A percentile compares a stretch with the other conserved stretches of the same genome.
These are phyloP conservation scores for Ceyx cyanopectus DNA, from an alignment of 2,113 vertebrate species.

Conservation along the genomic window DNA sequence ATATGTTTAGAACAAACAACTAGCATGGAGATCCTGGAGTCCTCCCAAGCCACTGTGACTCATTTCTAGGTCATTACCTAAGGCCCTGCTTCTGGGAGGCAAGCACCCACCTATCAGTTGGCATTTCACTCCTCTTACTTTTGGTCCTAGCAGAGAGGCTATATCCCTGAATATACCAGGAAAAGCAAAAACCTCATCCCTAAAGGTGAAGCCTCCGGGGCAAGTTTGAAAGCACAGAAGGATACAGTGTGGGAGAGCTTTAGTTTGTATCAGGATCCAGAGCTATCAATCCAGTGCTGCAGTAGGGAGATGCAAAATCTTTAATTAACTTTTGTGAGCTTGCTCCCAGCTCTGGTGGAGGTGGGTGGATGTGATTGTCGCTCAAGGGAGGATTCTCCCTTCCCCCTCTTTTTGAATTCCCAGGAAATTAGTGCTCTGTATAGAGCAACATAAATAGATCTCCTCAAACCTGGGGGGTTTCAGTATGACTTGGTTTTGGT, in stretches of 20 bases:
- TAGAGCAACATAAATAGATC: conserved; percentile 40
- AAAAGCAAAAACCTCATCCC: not conserved
- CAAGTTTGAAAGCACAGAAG: not conserved
- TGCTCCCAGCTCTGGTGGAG: not conserved
- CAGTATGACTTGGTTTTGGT: not conserved
- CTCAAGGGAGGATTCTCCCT: conserved; percentile 26
- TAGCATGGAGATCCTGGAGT: not conserved
- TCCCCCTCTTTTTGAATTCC: conserved; percentile 60
- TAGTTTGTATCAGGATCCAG: conserved; percentile 39
- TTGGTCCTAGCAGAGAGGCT: not conserved
- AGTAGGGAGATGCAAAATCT: conserved; percentile 43
- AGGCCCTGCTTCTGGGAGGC: not conserved
- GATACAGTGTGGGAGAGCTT: not conserved
- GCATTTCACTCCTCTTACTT: not conserved
- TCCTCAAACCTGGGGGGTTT: conserved; percentile 13
- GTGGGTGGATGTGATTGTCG: conserved; percentile 39
- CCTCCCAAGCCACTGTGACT: not conserved
- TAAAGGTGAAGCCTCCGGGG: not conserved
- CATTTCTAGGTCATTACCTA: not conserved
- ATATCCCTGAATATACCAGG: not conserved
- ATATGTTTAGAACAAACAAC: not conserved
- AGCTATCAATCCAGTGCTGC: conserved; percentile 1
- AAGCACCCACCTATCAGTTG: not conserved
- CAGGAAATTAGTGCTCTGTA: conserved; percentile 1
- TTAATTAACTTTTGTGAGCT: conserved; percentile 52